Base-by-base conservation (phyloP, 2,113 vertebrate species). In the Chaetodon auriga region DNA sequence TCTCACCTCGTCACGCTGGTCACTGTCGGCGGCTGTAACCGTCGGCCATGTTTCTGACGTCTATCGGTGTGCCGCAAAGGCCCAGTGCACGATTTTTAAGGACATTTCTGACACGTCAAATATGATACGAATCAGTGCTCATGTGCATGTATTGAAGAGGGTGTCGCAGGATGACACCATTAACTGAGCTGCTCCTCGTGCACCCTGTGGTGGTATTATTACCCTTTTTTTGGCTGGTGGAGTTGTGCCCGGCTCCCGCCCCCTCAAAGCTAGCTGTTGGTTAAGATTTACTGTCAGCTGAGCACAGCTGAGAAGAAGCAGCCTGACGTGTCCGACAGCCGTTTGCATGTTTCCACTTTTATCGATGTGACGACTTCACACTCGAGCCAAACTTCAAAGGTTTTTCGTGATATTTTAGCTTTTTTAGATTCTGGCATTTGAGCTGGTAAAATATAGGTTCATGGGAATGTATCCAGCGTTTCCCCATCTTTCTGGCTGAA, bases 41-140 rank as follows among this genome's bases (percentile, higher is more conserved):
- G 75, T 82, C 75, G 80, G 1, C 21, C 57, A 66, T 61, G 30
- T 51, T 14, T 48, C 62, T 74, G 57, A 53, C 71, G 19, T 70
- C 30, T 13, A 30, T 72, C 19, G 45, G 54, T 35, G 58, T 77
- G 63, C 36, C 45, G 0, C 43, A 2, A 46, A 19, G 14, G 23
- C 30, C 8, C 15, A 55, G 0, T 11, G 35, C 35, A 45, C 38
- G 30, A 4, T 9, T 57, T 71, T 25, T 53, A 69, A 8, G 35
- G 35, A 2, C 3, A 9, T 36, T 14, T 53, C 7, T 51, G 7
- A 36, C 36, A 38, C 16, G 6, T 41, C 6, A n/a, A 55, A 55
- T 45, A 14, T 35, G 18, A 30, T 18, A 16, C 5, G 53, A 45
- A 36, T n/a, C 46, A 5, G 8, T 5, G 48, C 18, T 53, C 1